Conservation (phyloP, 2,888 invertebrate species). For the Pristionchus exspectatus region DNA sequence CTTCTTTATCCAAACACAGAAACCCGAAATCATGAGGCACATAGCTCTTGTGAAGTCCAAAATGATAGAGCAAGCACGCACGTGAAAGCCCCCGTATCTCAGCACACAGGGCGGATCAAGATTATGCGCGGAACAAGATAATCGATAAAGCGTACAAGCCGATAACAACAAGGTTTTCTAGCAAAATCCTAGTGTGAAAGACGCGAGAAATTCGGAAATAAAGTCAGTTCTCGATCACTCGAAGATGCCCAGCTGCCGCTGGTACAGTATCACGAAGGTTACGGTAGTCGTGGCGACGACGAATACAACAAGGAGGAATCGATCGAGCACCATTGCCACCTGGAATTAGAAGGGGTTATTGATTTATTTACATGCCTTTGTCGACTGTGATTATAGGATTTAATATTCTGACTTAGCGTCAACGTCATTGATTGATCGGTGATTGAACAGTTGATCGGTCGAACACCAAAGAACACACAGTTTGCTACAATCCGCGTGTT, state of each 20-base stretch:
- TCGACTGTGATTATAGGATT: too few species aligned
- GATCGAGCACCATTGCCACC: slow-evolving; percentile 89
- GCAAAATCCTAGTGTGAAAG: background rate
- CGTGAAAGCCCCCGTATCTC: slow-evolving; percentile 20
- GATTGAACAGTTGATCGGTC: too few species aligned
- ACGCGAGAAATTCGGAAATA: background rate
- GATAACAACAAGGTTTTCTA: background rate
- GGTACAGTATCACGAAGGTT: slow-evolving; percentile 76
- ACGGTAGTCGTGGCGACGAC: slow-evolving; percentile 80
- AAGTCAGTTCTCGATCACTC: slow-evolving; percentile 55
- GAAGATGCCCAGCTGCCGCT: slow-evolving; percentile 69
- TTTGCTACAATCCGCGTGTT: too few species aligned
- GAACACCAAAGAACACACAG: too few species aligned
- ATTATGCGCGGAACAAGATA: slow-evolving; percentile 12
- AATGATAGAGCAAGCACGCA: slow-evolving; percentile 23
- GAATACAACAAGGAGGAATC: slow-evolving; percentile 81
- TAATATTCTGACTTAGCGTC: too few species aligned
- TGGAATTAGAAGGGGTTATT: slow-evolving; percentile 77
- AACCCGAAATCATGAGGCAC: background rate
- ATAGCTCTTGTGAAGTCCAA: slow-evolving; percentile 18
- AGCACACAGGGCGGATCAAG: background rate
- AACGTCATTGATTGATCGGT: too few species aligned
- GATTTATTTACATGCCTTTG: too few species aligned
- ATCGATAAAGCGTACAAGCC: slow-evolving; percentile 29
- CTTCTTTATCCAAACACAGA: background rate